phyloP scores from a whole-genome alignment of 1,140 invertebrate genomes.

The Tetramorium simillimum region DNA sequence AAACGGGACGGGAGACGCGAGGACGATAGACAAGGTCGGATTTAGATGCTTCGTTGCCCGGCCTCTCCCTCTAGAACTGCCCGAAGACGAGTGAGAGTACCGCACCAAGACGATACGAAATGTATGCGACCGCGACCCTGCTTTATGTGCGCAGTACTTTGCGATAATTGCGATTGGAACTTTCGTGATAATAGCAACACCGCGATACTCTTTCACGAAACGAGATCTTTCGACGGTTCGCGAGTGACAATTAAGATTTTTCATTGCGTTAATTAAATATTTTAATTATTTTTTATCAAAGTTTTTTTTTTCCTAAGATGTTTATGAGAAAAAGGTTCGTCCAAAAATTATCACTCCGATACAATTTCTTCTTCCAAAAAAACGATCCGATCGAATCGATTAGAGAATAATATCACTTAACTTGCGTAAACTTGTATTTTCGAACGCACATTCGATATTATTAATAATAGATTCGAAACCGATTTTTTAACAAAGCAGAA shows the following conservation, averaged over 20 bases:
- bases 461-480: not conserved
- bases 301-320: not conserved
- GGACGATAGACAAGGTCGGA: constrained; percentile 36
- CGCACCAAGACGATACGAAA: not conserved
- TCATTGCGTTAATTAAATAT: not conserved
- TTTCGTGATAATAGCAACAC: not conserved
- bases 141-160: not conserved
- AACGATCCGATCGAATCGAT: not conserved
- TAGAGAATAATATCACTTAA: not conserved
- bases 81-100: not conserved
- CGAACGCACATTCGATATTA: not conserved
- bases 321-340: not conserved
- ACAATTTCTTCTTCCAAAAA: too few relatives aligned
- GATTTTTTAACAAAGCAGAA: not conserved
- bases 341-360: not conserved
- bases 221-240: not conserved
- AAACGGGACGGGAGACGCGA: constrained; percentile 22
- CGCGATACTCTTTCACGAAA: not conserved
- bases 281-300: not conserved
- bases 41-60: constrained; percentile 36
- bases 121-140: not conserved
- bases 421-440: not conserved
- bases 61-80: not conserved
- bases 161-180: not conserved
- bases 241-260: not conserved